phyloP scores from a whole-genome alignment of 1,140 invertebrate species.

The Lepidotrigona ventralis region DNA sequence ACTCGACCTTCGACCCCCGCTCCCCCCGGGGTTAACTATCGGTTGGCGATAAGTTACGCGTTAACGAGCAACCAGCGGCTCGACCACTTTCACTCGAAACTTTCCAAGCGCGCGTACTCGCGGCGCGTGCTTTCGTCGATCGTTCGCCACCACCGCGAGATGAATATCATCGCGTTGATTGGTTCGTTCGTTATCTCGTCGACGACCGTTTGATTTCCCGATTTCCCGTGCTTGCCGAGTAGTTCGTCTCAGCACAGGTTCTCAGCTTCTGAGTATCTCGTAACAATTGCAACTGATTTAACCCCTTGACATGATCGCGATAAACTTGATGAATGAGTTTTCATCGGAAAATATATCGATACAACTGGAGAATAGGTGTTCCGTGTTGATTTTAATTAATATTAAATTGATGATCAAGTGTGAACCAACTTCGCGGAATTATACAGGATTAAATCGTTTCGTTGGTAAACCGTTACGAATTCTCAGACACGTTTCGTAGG shows the following conservation, averaged over 20 bases:
- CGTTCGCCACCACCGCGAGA: neutral
- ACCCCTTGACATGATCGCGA: too few relatives aligned
- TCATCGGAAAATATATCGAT: too few relatives aligned
- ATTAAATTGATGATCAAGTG: too few relatives aligned
- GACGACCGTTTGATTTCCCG: conserved; percentile 25
- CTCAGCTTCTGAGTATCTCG: too few relatives aligned
- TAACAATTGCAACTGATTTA: too few relatives aligned
- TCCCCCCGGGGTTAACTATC: conserved; percentile 54
- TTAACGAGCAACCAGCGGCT: conserved; percentile 47
- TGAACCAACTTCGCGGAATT: too few relatives aligned
- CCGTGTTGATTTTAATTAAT: too few relatives aligned
- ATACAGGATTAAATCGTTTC: too few relatives aligned
- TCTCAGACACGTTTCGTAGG: too few relatives aligned
- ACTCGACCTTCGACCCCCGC: conserved; percentile 48
- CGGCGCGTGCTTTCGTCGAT: conserved; percentile 5
- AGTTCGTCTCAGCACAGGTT: neutral
- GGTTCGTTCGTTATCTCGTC: neutral
- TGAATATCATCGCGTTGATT: neutral
- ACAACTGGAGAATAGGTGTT: too few relatives aligned
- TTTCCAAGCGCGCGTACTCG: neutral
- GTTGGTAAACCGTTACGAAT: too few relatives aligned
- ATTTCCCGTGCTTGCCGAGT: conserved; percentile 1
- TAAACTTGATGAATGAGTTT: too few relatives aligned
- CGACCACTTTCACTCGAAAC: conserved; percentile 57
- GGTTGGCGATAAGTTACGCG: conserved; percentile 53